Evolutionary conservation across 64 coral and sea anemone genomes (phyloP).

Genomic region (Actinia equina): DNA sequence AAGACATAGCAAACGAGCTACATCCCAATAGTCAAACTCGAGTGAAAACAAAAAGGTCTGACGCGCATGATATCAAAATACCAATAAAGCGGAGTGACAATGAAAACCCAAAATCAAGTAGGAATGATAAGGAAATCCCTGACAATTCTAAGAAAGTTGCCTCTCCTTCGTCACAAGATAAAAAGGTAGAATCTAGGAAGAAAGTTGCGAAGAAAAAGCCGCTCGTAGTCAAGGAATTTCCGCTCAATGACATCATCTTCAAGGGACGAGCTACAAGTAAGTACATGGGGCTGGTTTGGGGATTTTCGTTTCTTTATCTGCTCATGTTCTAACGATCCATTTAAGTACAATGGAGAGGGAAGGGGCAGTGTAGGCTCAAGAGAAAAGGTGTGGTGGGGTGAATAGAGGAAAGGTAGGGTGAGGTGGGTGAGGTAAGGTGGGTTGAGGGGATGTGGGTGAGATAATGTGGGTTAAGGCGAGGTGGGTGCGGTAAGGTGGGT

Average conservation of each 20-base stretch:
- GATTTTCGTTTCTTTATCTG: too few relatives aligned
- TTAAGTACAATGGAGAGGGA: too few relatives aligned
- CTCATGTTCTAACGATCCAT: neutral
- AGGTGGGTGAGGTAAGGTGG: too few relatives aligned
- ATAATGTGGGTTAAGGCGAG: neutral
- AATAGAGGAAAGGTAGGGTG: too few relatives aligned
- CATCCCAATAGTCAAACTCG: neutral
- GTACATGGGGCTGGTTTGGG: neutral
- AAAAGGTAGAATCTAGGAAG: neutral
- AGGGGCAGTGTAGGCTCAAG: too few relatives aligned
- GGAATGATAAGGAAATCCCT: neutral
- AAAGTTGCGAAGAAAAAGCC: neutral
- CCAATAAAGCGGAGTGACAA: neutral
- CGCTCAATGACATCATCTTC: slow-evolving; percentile 24
- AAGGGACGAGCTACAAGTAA: slow-evolving; percentile 17
- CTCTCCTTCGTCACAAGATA: neutral
- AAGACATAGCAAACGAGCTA: neutral
- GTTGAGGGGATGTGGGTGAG: too few relatives aligned
- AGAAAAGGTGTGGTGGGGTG: too few relatives aligned
- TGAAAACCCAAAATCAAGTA: neutral
- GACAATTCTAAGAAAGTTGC: too few relatives aligned
- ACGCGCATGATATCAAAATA: neutral
- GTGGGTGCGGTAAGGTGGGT: neutral
- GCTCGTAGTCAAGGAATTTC: slow-evolving; percentile 1
- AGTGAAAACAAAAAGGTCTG: neutral